phyloP scores from a whole-genome alignment of 2,113 vertebrate species.

The Thomomys bottae region DNA sequence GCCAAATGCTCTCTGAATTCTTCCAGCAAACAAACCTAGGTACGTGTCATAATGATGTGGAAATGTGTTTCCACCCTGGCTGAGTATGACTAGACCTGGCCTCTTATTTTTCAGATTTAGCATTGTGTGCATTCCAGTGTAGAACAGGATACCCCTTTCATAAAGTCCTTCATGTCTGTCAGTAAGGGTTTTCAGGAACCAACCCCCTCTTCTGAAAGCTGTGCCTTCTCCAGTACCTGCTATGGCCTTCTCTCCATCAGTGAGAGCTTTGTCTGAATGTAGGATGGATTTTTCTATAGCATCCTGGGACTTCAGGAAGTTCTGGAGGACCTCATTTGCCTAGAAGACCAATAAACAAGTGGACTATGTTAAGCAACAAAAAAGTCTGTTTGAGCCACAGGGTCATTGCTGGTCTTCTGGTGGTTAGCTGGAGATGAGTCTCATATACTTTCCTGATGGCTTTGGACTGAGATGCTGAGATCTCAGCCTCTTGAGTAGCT shows the following conservation, averaged over 20 bases:
- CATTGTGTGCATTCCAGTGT: too few species aligned
- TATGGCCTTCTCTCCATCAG: neutral
- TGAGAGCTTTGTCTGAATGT: slow-evolving; percentile 47
- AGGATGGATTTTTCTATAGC: slow-evolving; percentile 46
- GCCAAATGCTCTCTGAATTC: neutral
- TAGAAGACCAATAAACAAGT: neutral
- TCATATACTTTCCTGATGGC: too few species aligned
- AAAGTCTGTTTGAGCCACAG: neutral
- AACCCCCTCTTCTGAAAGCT: too few species aligned
- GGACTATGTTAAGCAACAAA: neutral
- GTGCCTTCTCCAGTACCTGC: neutral
- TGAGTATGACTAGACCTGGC: too few species aligned
- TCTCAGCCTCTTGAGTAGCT: too few species aligned
- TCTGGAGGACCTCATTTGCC: slow-evolving; percentile 58
- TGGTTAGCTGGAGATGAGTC: too few species aligned
- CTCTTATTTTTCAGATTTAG: too few species aligned
- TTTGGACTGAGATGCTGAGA: too few species aligned
- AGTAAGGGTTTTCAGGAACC: neutral
- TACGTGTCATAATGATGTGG: neutral
- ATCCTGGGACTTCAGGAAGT: slow-evolving; percentile 12
- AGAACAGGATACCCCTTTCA: neutral
- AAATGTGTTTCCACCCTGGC: neutral
- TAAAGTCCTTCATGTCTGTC: neutral
- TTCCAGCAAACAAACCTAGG: neutral
- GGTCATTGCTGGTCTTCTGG: too few species aligned